These are phyloP conservation scores for Protophormia terraenovae DNA, from an alignment of 2,888 invertebrate species.

Conservation along the genomic window DNA sequence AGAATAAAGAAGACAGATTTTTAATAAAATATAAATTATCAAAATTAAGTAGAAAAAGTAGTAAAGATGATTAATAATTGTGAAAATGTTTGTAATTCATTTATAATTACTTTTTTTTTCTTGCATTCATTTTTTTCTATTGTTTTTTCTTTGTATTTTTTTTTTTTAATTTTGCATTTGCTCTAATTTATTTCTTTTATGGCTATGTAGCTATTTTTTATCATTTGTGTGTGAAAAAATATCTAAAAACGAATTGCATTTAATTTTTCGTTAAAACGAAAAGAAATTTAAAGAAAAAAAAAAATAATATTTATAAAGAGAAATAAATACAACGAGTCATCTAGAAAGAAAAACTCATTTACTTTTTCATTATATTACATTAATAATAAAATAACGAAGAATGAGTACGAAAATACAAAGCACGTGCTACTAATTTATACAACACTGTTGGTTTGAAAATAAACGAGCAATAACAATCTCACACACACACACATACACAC, in stretches of 20 bases:
- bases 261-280: neutral
- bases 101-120: neutral
- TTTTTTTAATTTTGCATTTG: slow-evolving; percentile 58
- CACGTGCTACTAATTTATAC: slow-evolving; percentile 66
- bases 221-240: neutral
- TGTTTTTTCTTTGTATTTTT: neutral
- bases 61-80: neutral
- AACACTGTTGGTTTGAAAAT: slow-evolving; percentile 41
- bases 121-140: neutral
- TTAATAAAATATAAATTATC: too few species aligned
- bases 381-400: slow-evolving; percentile 15
- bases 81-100: too few species aligned
- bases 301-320: too few species aligned
- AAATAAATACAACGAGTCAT: neutral
- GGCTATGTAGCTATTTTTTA: neutral
- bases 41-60: too few species aligned
- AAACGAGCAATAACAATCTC: neutral
- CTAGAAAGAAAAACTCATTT: neutral
- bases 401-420: slow-evolving; percentile 40
- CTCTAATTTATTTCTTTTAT: slow-evolving; percentile 57
- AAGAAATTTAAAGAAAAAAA: neutral
- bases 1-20: neutral
- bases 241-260: slow-evolving; percentile 10
- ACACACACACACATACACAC: neutral
- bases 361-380: neutral